Evolutionary conservation across 2,113 vertebrate species (phyloP).

Genomic region (zebrafish (Danio rerio)): DNA sequence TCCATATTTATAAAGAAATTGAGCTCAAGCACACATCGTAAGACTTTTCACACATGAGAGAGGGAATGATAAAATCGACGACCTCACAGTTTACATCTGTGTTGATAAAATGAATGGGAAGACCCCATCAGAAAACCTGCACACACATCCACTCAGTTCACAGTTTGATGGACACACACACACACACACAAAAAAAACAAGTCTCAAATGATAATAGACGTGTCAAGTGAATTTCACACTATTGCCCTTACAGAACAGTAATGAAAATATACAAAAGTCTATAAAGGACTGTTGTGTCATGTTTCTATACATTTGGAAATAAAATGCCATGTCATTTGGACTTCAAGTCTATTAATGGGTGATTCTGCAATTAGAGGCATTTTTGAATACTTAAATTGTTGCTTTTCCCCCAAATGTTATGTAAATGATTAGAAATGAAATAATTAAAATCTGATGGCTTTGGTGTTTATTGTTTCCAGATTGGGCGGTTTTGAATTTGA

Average conservation of each 20-base stretch:
- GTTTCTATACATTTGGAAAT: not conserved
- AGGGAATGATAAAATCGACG: conserved; percentile 17
- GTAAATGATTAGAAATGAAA: too few relatives aligned
- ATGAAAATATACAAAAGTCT: conserved; percentile 31
- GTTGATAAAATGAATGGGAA: conserved; percentile 18
- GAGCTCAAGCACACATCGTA: conserved; percentile 65
- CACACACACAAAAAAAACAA: not conserved
- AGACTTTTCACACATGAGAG: conserved; percentile 42
- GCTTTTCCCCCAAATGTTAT: too few relatives aligned
- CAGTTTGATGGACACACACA: conserved; percentile 42
- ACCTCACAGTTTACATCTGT: conserved; percentile 12
- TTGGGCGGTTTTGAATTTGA: too few relatives aligned
- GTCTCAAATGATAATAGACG: conserved; percentile 11
- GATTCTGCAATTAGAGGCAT: conserved; percentile 3
- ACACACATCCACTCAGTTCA: conserved; percentile 22
- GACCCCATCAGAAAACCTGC: not conserved
- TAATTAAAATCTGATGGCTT: too few relatives aligned
- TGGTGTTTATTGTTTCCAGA: too few relatives aligned
- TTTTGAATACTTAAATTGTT: not conserved
- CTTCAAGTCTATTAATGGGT: conserved; percentile 7
- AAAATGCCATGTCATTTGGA: conserved; percentile 23
- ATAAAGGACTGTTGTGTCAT: conserved; percentile 1
- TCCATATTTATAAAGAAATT: conserved; percentile 64
- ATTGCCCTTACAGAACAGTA: conserved; percentile 18
- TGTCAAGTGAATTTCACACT: conserved; percentile 19